Percentiles rank a stretch among this genome's conserved stretches.
Conservation (phyloP, 2,113 vertebrate genomes). For the Albula goreensis region DNA sequence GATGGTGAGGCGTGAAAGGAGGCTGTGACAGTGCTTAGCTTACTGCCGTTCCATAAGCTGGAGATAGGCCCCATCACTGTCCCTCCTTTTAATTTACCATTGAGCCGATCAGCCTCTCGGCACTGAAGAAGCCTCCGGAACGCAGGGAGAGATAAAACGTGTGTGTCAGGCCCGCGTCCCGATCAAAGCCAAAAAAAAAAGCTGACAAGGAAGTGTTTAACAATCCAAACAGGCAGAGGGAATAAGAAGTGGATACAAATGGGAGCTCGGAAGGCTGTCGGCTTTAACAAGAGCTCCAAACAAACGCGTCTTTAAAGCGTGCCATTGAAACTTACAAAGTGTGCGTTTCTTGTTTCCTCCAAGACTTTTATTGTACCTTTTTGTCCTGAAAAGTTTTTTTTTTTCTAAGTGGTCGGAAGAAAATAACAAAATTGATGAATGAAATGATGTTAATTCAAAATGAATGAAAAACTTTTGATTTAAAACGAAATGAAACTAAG, state of each 20-base stretch:
- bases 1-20: conserved; percentile 1
- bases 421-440: no score
- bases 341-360: background rate
- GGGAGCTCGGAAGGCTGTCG: conserved; percentile 25
- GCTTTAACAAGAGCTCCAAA: conserved; percentile 27
- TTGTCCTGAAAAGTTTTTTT: background rate
- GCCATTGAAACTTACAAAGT: background rate
- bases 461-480: no score
- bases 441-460: no score
- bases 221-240: background rate
- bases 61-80: conserved; percentile 31
- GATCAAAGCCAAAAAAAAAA: conserved; percentile 46
- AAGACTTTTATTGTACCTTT: background rate
- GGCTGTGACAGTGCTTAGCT: conserved; percentile 34
- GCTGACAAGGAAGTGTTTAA: conserved; percentile 35
- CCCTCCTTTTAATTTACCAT: background rate
- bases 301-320: conserved; percentile 26
- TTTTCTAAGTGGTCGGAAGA: background rate
- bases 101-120: background rate
- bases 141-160: conserved; percentile 47
- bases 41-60: conserved; percentile 28
- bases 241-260: conserved; percentile 36
- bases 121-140: background rate
- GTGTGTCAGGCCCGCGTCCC: conserved; percentile 46
- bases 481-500: no score